Evolutionary conservation across 2,797 vertebrate genomes (phyloP), one percentile per base, ranked within the genome.

Genomic region (Alfaro cultratus): DNA sequence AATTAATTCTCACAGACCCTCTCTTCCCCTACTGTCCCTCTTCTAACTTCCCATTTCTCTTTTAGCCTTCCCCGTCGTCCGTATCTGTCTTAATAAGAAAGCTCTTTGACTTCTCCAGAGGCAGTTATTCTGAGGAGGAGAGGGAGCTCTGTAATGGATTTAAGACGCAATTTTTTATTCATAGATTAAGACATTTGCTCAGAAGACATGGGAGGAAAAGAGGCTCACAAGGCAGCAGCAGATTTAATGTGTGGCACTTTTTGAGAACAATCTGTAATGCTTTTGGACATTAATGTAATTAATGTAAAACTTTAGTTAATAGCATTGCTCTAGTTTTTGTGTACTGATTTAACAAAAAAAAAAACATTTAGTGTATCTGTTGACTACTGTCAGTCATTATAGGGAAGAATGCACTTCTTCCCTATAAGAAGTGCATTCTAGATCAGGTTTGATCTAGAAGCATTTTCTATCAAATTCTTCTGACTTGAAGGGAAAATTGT

Each of bases 141-240:
- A 80, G 79, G 80, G 76, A 77, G 83, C 87, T 85, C 81, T 77
- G 75, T 92, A 93, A 95, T 94, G 92, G 93, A 92, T 95, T 93
- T 92, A 92, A 91, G 87, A 78, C 87, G 46, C 87, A 78, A 83
- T 94, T 93, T 93, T 93, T 95, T 92, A 95, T 95, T 94, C 85
- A 94, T 92, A 90, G 86, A 93, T 94, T 87, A 93, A 92, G 88
- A 92, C 90, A 88, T 94, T 94, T 92, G 73, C 89, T 91, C 77
- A 73, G 86, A 91, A 86, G 83, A 90, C 88, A 91, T 81, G 80
- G 80, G 70, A 75, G 49, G 67, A 49, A 77, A 83, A 89, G 84
- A 77, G 83, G 36, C 76, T 78, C 77, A 76, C 45, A 71, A 71
- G 87, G 86, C 83, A 80, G 82, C 85, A 83, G 89, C 89, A 88